Percentiles rank a stretch among this genome's conserved stretches.
Conservation (phyloP, 1,140 invertebrate genomes). For the Nixonia krombeini region DNA sequence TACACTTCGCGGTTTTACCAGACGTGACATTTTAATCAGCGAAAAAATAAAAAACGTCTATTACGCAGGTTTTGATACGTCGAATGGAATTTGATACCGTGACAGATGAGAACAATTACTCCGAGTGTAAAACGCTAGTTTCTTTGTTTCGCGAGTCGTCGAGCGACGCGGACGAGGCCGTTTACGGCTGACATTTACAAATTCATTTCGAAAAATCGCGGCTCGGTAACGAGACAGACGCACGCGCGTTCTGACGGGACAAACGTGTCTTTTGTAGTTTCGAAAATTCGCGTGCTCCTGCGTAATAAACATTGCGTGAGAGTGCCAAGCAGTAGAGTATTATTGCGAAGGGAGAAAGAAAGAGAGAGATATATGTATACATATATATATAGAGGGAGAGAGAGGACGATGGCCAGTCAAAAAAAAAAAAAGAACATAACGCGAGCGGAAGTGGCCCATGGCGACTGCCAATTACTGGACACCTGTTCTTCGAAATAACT, state of each 20-base stretch:
- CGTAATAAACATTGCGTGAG: constrained; percentile 41
- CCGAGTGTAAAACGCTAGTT: no score
- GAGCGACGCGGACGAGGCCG: no score
- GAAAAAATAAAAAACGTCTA: no score
- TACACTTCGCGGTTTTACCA: no score
- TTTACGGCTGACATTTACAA: constrained; percentile 36
- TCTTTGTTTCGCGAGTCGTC: no score
- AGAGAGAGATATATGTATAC: no score
- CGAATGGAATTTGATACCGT: no score
- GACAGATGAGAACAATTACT: no score
- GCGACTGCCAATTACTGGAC: constrained; percentile 52
- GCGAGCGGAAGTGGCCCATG: constrained; percentile 49
- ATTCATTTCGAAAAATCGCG: constrained; percentile 26
- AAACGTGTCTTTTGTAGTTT: constrained; percentile 42
- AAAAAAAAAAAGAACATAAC: constrained; percentile 27
- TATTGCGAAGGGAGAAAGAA: constrained; percentile 6
- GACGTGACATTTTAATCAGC: no score
- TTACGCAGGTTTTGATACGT: no score
- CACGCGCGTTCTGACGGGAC: constrained; percentile 31
- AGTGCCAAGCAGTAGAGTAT: constrained; percentile 18
- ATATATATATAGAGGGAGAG: no score
- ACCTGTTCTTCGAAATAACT: constrained; percentile 55
- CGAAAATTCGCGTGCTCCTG: constrained; percentile 33
- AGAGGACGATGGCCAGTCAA: no score
- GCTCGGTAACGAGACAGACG: constrained; percentile 38